phyloP scores from a whole-genome alignment of 2,888 invertebrate species.

The Xestia c-nigrum region DNA sequence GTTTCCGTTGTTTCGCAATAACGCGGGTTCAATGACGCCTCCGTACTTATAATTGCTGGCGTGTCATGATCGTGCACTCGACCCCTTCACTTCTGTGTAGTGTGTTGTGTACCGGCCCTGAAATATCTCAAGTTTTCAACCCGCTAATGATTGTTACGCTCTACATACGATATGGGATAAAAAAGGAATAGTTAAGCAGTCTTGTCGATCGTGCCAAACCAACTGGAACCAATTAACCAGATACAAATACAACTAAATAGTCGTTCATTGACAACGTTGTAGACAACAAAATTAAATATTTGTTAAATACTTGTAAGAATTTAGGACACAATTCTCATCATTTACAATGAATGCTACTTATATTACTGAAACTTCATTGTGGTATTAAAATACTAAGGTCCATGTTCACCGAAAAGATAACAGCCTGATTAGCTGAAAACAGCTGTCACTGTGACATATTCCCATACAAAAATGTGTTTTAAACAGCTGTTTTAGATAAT shows the following conservation, averaged over 20 bases:
- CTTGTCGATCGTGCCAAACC: conserved; percentile 46
- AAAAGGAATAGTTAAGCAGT: conserved; percentile 53
- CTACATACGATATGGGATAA: conserved; percentile 58
- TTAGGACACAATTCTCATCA: conserved; percentile 7
- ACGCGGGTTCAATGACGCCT: conserved; percentile 89
- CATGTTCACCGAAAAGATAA: no score
- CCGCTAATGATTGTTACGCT: conserved; percentile 59
- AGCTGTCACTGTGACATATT: no score
- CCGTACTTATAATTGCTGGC: conserved; percentile 85
- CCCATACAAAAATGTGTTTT: no score
- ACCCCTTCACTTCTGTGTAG: conserved; percentile 78
- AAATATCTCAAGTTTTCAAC: conserved; percentile 56
- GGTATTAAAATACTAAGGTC: not conserved
- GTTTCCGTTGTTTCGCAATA: conserved; percentile 91
- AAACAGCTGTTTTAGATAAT: no score
- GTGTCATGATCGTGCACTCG: conserved; percentile 83
- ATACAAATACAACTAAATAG: conserved; percentile 45
- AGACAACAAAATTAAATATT: conserved; percentile 9
- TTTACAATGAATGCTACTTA: not conserved
- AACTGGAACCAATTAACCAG: conserved; percentile 48
- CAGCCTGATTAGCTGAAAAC: no score
- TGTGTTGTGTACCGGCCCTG: conserved; percentile 59
- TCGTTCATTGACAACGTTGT: conserved; percentile 41
- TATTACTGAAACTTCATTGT: not conserved
- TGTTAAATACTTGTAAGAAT: not conserved